These are phyloP conservation scores for Ochropacha duplaris DNA, from an alignment of 2,888 invertebrate genomes.

Conservation along the genomic window DNA sequence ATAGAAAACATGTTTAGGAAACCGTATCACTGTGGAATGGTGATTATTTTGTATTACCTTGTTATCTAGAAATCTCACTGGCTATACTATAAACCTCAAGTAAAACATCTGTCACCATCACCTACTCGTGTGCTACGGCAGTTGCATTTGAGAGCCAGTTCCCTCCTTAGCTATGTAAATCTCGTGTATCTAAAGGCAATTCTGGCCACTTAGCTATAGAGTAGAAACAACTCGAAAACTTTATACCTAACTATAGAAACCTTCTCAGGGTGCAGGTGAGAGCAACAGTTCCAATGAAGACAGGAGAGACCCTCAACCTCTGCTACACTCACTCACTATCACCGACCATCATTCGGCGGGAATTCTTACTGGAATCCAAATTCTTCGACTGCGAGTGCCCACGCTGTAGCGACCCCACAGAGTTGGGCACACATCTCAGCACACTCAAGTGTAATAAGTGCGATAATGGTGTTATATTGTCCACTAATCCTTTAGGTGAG, in stretches of 20 bases:
- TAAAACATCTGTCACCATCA: too few species aligned
- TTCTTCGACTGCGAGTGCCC: slow-evolving; percentile 90
- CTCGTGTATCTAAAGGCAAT: too few species aligned
- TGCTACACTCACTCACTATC: slow-evolving; percentile 90
- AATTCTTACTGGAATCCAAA: slow-evolving; percentile 88
- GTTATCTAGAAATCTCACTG: too few species aligned
- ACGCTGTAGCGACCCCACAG: slow-evolving; percentile 90
- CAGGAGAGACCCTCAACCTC: slow-evolving; percentile 86
- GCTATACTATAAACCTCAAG: too few species aligned
- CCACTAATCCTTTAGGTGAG: slow-evolving; percentile 86
- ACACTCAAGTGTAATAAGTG: slow-evolving; percentile 91
- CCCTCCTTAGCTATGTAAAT: too few species aligned
- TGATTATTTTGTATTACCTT: too few species aligned
- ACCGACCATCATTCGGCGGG: slow-evolving; percentile 87
- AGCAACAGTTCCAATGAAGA: slow-evolving; percentile 85
- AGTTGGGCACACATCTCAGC: slow-evolving; percentile 90
- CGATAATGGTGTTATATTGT: slow-evolving; percentile 86
- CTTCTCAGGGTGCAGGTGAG: slow-evolving; percentile 85
- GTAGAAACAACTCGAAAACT: too few species aligned
- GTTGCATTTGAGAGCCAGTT: slow-evolving; percentile 17
- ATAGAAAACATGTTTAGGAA: too few species aligned
- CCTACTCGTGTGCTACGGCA: background rate
- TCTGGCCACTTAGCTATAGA: too few species aligned
- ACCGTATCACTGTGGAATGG: too few species aligned
- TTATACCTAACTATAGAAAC: slow-evolving; percentile 54